These are phyloP conservation scores for Argentina silus DNA, from an alignment of 2,797 vertebrate species.

Conservation along the genomic window DNA sequence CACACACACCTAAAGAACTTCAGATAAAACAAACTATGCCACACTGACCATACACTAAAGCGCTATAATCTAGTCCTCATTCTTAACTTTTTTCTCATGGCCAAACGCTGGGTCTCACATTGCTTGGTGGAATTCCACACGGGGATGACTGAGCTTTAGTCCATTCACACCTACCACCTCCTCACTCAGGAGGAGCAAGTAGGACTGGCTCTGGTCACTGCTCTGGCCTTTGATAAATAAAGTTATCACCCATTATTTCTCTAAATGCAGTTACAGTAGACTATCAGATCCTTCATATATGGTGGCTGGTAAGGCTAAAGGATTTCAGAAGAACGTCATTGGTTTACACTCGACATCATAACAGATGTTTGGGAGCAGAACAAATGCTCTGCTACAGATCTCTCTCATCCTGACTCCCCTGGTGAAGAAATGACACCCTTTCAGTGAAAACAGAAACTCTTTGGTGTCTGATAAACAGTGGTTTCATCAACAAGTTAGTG, in stretches of 20 bases:
- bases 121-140: slow-evolving; percentile 57
- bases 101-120: slow-evolving; percentile 19
- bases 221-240: too few species aligned
- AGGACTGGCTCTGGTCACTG: not conserved
- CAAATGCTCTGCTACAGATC: not conserved
- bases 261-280: not conserved
- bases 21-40: too few species aligned
- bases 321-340: not conserved
- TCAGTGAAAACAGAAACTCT: slow-evolving; percentile 47
- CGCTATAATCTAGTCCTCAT: not conserved
- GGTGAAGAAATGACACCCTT: slow-evolving; percentile 26
- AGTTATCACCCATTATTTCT: too few species aligned
- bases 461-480: slow-evolving; percentile 20
- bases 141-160: slow-evolving; percentile 22
- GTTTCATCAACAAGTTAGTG: slow-evolving; percentile 36
- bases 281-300: not conserved
- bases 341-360: not conserved
- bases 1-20: too few species aligned
- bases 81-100: not conserved
- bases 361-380: not conserved
- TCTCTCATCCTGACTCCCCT: not conserved
- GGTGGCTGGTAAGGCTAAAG: not conserved
- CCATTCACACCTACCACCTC: not conserved
- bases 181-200: not conserved
- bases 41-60: slow-evolving; percentile 5